Evolutionary conservation across 2,113 vertebrate genomes (phyloP), one percentile per base, ranked within the genome.

Genomic region (Macaca mulatta): DNA sequence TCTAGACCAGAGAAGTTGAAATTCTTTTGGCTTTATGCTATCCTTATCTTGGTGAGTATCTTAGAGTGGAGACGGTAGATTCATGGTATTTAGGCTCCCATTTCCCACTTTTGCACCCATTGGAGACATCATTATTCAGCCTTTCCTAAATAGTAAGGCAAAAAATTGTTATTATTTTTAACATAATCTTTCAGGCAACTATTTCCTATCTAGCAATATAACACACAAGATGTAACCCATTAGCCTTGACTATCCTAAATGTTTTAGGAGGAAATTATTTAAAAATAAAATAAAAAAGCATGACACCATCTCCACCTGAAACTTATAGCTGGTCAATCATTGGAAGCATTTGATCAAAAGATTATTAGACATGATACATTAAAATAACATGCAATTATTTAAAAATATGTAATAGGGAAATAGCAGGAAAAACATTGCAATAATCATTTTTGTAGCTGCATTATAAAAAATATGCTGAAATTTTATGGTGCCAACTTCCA

Each of bases 1-100:
- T 95, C 38, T 79, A 97, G 88, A 59, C 32, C 81, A 94, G 77
- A 96, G 92, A 86, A 97, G 27, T 14, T 64, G 78, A 93, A 96
- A 48, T 20, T 83, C 32, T 91, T 89, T 32, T 90, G 69, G 81
- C 12, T 72, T 75, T 13, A 81, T 55, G 81, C 32, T 35, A 90
- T 64, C 30, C 8, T 35, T 6, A 10, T 23, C 79, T 83, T 35
- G 32, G 16, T 43, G 52, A 79, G 8, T 61, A 27, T 61, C 40
- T 77, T 30, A 40, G 77, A 48, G 45, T 27, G 10, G 32, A 12
- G 35, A 38, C 8, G 50, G 57, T 35, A 40, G 52, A 45, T 61
- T 25, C 3, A 20, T 10, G 20, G 13, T 38, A 10, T 25, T 48
- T 7, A 4, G 1, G 8, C 5, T 45, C 8, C n/a, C 5, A 25